Conservation (phyloP, 2,113 vertebrate genomes). For the Spilogale gracilis region DNA sequence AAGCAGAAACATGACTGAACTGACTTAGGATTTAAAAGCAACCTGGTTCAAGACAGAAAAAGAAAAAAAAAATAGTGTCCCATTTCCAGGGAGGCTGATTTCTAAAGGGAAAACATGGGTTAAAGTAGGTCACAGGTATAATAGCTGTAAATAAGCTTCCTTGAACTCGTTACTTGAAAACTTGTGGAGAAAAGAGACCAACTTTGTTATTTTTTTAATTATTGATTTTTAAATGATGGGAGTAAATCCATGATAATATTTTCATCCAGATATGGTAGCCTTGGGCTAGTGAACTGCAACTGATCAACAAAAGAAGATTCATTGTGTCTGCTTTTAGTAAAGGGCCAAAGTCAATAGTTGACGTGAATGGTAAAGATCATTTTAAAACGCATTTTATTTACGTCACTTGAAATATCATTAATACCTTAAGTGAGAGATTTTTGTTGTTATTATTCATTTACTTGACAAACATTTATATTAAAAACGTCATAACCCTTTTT, state of each 20-base stretch:
- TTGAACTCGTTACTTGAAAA: conserved; percentile 75
- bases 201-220: conserved; percentile 55
- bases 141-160: conserved; percentile 71
- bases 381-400: conserved; percentile 7
- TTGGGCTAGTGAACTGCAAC: background rate
- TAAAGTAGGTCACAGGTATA: background rate
- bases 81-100: conserved; percentile 14
- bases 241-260: conserved; percentile 55
- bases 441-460: background rate
- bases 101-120: background rate
- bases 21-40: background rate
- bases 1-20: conserved; percentile 80
- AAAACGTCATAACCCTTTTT: background rate
- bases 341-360: background rate
- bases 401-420: conserved; percentile 26
- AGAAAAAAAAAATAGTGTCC: background rate
- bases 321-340: background rate
- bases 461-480: background rate
- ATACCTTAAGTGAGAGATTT: background rate
- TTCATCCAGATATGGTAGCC: conserved; percentile 30
- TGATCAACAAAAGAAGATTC: background rate
- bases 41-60: background rate
- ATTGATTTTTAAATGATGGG: conserved; percentile 63
- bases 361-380: background rate
- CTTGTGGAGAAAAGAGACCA: conserved; percentile 55